A percentile compares a stretch with the other conserved stretches of the same genome.
Conservation (phyloP, 1,140 invertebrate species). For the Atta cephalotes region DNA sequence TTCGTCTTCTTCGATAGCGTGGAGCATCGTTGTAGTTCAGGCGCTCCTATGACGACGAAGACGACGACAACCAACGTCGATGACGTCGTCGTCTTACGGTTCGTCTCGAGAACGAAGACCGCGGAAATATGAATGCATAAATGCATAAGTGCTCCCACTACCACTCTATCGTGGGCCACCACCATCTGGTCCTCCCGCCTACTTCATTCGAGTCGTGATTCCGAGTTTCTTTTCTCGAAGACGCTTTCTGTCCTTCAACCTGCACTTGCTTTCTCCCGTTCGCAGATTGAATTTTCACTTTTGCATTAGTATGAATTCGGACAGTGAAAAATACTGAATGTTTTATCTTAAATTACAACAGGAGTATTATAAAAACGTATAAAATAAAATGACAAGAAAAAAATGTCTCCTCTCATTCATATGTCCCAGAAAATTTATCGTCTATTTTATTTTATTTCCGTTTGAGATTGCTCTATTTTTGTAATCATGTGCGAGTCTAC, state of each 20-base stretch:
- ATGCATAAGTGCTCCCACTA: conserved; percentile 85
- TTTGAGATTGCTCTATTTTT: not conserved
- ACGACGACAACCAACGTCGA: conserved; percentile 59
- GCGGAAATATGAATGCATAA: conserved; percentile 87
- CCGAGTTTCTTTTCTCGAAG: conserved; percentile 69
- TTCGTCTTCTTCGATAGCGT: conserved; percentile 46
- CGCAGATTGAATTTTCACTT: conserved; percentile 22
- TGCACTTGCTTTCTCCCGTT: conserved; percentile 35
- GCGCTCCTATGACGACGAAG: conserved; percentile 68
- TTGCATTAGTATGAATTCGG: not conserved
- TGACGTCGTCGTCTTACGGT: conserved; percentile 78
- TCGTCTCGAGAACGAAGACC: conserved; percentile 80
- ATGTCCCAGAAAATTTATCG: conserved; percentile 3
- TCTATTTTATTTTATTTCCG: not conserved
- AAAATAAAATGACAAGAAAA: not conserved
- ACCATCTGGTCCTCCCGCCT: conserved; percentile 72
- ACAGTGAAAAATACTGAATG: conserved; percentile 20
- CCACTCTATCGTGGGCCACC: conserved; percentile 63
- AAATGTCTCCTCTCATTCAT: not conserved
- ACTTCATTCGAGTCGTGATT: conserved; percentile 66
- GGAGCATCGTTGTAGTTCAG: conserved; percentile 71
- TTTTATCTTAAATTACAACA: not conserved
- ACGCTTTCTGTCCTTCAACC: conserved; percentile 66
- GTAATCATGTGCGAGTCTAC: not conserved
- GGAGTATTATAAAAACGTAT: not conserved